Conservation (phyloP, 1,140 invertebrate species). For the Eupristina koningsbergeri region DNA sequence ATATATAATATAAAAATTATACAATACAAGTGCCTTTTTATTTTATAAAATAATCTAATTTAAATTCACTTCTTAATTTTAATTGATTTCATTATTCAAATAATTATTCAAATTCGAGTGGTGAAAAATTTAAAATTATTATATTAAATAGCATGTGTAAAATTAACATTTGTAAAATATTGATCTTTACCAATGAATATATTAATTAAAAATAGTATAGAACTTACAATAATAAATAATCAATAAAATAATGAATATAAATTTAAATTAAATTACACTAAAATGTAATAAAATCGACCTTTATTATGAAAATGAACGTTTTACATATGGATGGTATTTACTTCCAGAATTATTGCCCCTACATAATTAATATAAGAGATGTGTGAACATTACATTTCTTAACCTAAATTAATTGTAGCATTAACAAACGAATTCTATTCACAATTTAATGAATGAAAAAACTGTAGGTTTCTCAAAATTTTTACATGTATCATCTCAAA, state of each 20-base stretch:
- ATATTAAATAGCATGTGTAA: too few species aligned
- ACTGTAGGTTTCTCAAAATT: constrained; percentile 41
- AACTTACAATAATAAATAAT: too few species aligned
- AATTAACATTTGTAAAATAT: too few species aligned
- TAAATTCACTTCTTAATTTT: too few species aligned
- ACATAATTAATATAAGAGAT: constrained; percentile 19
- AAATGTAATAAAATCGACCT: constrained; percentile 66
- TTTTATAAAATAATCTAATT: too few species aligned
- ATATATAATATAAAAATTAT: too few species aligned
- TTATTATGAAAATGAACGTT: constrained; percentile 71
- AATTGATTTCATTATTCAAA: too few species aligned
- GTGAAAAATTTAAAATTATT: too few species aligned
- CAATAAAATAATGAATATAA: not conserved
- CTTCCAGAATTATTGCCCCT: constrained; percentile 38
- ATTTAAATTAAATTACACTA: constrained; percentile 27
- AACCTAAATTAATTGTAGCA: constrained; percentile 41
- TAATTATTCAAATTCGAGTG: too few species aligned
- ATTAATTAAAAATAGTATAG: too few species aligned
- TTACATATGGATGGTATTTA: constrained; percentile 66
- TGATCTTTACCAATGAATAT: too few species aligned
- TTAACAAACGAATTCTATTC: constrained; percentile 47
- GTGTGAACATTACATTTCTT: constrained; percentile 45
- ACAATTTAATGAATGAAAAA: constrained; percentile 48
- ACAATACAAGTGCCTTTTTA: too few species aligned
- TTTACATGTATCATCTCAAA: constrained; percentile 37